These are phyloP conservation scores for Pyralis farinalis DNA, from an alignment of 2,888 invertebrate species.

Conservation along the genomic window DNA sequence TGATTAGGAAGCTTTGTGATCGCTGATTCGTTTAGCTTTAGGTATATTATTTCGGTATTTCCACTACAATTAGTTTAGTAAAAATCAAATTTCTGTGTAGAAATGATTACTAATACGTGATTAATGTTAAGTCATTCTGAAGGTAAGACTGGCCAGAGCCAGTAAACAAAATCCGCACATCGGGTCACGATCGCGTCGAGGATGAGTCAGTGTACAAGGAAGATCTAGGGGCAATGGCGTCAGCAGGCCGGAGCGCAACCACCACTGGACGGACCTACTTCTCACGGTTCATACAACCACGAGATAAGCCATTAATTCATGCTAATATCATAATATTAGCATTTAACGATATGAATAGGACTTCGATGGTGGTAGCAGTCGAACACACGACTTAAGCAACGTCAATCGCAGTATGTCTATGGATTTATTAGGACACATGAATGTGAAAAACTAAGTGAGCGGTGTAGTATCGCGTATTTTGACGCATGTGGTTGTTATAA, in stretches of 20 bases:
- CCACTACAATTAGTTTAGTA: slow-evolving; percentile 23
- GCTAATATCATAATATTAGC: no score
- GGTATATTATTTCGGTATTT: slow-evolving; percentile 3
- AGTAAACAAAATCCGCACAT: slow-evolving; percentile 58
- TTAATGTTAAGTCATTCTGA: slow-evolving; percentile 43
- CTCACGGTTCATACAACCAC: slow-evolving; percentile 1
- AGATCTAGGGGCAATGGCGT: slow-evolving; percentile 70
- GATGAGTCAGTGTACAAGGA: slow-evolving; percentile 71
- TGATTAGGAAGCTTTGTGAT: background rate
- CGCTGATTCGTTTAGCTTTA: background rate
- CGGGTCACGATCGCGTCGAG: slow-evolving; percentile 62
- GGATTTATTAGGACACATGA: no score
- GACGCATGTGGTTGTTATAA: no score
- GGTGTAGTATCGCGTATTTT: no score
- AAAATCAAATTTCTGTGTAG: slow-evolving; percentile 30
- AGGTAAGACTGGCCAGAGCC: slow-evolving; percentile 47
- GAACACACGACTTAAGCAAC: no score
- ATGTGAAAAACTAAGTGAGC: no score
- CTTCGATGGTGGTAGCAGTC: no score
- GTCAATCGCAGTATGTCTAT: no score
- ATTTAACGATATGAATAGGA: no score
- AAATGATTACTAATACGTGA: slow-evolving; percentile 35
- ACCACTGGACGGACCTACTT: slow-evolving; percentile 19
- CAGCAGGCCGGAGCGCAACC: slow-evolving; percentile 35
- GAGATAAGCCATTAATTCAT: no score